Base-by-base conservation (phyloP, 2,113 vertebrate species). In the Istiophorus platypterus region DNA sequence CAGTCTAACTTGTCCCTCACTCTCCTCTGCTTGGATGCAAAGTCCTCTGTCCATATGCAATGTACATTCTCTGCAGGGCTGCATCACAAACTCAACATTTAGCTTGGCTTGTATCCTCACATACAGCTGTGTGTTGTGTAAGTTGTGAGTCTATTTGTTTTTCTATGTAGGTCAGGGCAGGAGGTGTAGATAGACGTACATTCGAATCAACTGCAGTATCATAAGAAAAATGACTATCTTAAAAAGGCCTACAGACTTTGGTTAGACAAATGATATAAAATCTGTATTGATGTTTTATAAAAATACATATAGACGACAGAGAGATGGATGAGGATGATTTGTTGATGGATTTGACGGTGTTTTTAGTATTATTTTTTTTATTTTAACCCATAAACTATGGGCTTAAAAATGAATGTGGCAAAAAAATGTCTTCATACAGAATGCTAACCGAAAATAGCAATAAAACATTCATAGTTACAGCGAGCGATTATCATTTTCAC, bases 21-120 rank as follows among this genome's bases (percentile, higher is more conserved):
- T 49, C 34, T n/a, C 20, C 34, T 69, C 31, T 27, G 24, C 29
- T 5, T 45, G 39, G 37, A 59, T 66, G 72, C n/a, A 18, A 41
- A 59, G 39, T 24, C 42, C n/a, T 87, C 42, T 0, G 29, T 56
- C 56, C 59, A 20, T 34, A 1, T 72, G 45, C 41, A 22, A 20
- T 49, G 20, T 78, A 51, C 34, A 58, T 27, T 59, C 51, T 31
- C 63, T 13, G 26, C 47, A 81, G 57, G 31, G 20, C 45, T 15
- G 18, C 29, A 73, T 78, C 54, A 31, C 34, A 0, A 72, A 78
- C 24, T 69, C 69, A 69, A 89, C 61, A 83, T 74, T 83, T 54
- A 78, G n/a, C 24, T 72, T 83, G 61, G 58, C 59, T 59, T 45
- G 9, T 65, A 12, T 45, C 45, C 26, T 51, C 29, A 54, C 11